A percentile compares a stretch with the other conserved stretches of the same genome.
These are phyloP conservation scores for Pelmatolapia mariae DNA, from an alignment of 2,113 vertebrate genomes.

Conservation along the genomic window DNA sequence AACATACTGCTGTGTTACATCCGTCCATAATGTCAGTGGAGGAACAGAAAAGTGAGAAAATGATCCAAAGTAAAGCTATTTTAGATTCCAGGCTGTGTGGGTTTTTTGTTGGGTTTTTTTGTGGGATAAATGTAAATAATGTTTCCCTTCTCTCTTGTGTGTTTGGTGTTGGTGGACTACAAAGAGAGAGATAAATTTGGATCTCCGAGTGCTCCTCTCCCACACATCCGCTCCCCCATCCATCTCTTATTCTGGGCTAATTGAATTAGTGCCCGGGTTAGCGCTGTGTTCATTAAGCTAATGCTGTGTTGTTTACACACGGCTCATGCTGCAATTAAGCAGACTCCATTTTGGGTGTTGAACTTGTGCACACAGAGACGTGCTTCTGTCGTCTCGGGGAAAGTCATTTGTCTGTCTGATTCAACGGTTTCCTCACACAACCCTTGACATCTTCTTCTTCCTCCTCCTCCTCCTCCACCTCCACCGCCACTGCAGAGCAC, in stretches of 20 bases:
- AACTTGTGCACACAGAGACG: neutral
- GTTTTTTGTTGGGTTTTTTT: neutral
- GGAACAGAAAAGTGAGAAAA: neutral
- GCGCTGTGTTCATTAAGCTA: conserved; percentile 62
- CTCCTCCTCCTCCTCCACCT: conserved; percentile 6
- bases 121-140: neutral
- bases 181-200: conserved; percentile 27
- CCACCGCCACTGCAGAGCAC: conserved; percentile 81
- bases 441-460: neutral
- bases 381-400: neutral
- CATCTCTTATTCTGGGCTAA: conserved; percentile 46
- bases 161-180: neutral
- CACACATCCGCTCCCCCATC: conserved; percentile 14
- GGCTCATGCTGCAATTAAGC: conserved; percentile 44
- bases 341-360: conserved; percentile 47
- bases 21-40: neutral
- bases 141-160: neutral
- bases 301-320: conserved; percentile 55
- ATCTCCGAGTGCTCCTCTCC: conserved; percentile 8
- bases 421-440: neutral
- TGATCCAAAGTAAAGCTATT: neutral
- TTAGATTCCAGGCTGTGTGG: neutral
- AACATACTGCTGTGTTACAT: neutral
- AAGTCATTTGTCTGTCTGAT: neutral
- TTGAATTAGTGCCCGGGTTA: conserved; percentile 60